phyloP scores from a whole-genome alignment of 2,797 vertebrate genomes.

The Premnoplex brunnescens region DNA sequence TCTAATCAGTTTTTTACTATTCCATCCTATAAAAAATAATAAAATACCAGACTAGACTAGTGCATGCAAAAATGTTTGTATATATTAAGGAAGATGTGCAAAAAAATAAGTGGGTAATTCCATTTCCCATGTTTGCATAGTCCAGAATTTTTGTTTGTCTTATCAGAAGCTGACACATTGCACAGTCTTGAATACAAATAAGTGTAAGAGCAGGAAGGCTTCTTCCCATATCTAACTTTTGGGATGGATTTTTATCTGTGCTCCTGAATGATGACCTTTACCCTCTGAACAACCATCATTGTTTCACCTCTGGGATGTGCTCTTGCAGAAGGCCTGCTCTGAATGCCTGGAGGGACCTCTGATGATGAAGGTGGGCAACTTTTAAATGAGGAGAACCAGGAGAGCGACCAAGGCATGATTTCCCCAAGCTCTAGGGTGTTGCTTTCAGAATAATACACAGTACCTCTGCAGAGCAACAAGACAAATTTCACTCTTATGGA shows the following conservation, averaged over 20 bases:
- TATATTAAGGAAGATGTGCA: neutral
- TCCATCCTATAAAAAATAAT: neutral
- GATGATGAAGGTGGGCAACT: neutral
- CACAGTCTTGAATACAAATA: neutral
- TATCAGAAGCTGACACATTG: neutral
- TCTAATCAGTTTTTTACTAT: neutral
- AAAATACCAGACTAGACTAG: neutral
- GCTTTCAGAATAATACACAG: neutral
- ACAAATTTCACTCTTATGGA: neutral
- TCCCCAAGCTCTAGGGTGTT: neutral
- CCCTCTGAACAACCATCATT: neutral
- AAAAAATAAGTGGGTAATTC: neutral
- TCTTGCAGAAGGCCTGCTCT: neutral
- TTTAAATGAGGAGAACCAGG: neutral
- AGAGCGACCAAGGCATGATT: neutral
- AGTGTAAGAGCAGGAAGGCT: neutral
- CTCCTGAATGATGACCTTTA: neutral
- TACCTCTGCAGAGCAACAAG: neutral
- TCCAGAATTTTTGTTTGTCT: neutral
- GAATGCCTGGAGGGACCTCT: neutral
- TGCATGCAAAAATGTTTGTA: neutral
- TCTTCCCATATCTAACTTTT: neutral
- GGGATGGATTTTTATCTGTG: neutral
- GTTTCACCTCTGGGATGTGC: neutral
- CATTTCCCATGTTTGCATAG: neutral